Conservation (phyloP, 1,140 invertebrate genomes). For the Mya arenaria region DNA sequence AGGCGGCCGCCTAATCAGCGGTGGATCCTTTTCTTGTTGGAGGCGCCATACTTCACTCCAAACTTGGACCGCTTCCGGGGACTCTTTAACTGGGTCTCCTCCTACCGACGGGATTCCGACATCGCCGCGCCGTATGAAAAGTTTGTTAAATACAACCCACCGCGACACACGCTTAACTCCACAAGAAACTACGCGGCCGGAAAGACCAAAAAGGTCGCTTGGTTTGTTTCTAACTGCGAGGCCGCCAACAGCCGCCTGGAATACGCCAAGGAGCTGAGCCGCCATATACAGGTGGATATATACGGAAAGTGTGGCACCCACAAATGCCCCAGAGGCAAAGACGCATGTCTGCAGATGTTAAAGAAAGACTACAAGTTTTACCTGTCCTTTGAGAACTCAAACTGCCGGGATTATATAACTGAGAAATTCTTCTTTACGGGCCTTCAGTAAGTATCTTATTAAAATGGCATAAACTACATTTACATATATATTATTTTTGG, state of each 20-base stretch:
- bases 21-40: constrained; percentile 88
- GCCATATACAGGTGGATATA: constrained; percentile 85
- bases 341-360: constrained; percentile 95
- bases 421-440: constrained; percentile 83
- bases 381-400: constrained; percentile 89
- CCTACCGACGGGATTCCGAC: constrained; percentile 94
- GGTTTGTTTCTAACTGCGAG: constrained; percentile 84
- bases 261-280: constrained; percentile 84
- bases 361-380: constrained; percentile 98
- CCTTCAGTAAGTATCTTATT: constrained; percentile 83
- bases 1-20: constrained; percentile 58
- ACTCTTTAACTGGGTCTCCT: constrained; percentile 95
- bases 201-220: constrained; percentile 80
- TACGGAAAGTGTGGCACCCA: constrained; percentile 85
- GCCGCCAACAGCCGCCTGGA: constrained; percentile 83
- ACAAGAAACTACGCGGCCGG: constrained; percentile 76
- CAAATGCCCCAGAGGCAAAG: constrained; percentile 84
- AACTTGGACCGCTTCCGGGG: constrained; percentile 88
- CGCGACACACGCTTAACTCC: no score
- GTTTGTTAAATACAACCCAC: constrained; percentile 81
- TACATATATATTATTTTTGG: no score
- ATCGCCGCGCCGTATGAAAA: constrained; percentile 97
- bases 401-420: constrained; percentile 82
- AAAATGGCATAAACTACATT: no score
- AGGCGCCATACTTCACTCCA: constrained; percentile 84